Evolutionary conservation across 1,140 invertebrate genomes (phyloP), one percentile per base, ranked within the genome.

Genomic region (Proctacanthus coquilletti): DNA sequence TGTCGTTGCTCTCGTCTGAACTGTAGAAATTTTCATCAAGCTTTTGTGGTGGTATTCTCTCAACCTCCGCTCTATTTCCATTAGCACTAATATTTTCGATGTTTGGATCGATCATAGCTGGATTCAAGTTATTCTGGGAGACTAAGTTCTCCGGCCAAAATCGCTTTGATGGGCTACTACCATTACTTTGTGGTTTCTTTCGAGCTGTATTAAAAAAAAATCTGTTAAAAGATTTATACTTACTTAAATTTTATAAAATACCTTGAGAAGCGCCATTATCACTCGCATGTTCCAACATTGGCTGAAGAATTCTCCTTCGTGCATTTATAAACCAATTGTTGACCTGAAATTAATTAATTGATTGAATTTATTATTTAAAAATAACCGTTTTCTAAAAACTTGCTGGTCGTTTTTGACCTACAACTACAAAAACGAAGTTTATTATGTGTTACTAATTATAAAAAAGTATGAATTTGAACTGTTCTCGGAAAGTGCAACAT

Each of bases 291-390:
- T 88, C 89, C n/a, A 91, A 63, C 84, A 89, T 91, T 3, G 85
- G 85, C 50, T 89, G 89, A 11, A 95, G 64, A 46, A 96, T 96
- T 36, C 91, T 69, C 45, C 91, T 69, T 32, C 91, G 66, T 1
- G 89, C 91, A 65, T 96, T 95, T 47, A 95, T 94, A 59, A 93
- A 92, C 85, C 87, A 89, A 53, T 81, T 84, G 58, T 84, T 85
- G 17, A 84, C 80, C 40, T 66, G 63, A 13, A 39, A 33, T 18
- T 5, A 19, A 8, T n/a, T n/a, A n/a, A n/a, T n/a, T n/a, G n/a
- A n/a, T n/a, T n/a, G n/a, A n/a, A n/a, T n/a, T n/a, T n/a, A n/a
- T n/a, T n/a, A n/a, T n/a, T n/a, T n/a, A n/a, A n/a, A n/a, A n/a
- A n/a, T n/a, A n/a, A n/a, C n/a, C n/a, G n/a, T n/a, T n/a, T n/a